These are phyloP conservation scores for Lasioglossum morio DNA, from an alignment of 2,888 invertebrate genomes.

Conservation along the genomic window DNA sequence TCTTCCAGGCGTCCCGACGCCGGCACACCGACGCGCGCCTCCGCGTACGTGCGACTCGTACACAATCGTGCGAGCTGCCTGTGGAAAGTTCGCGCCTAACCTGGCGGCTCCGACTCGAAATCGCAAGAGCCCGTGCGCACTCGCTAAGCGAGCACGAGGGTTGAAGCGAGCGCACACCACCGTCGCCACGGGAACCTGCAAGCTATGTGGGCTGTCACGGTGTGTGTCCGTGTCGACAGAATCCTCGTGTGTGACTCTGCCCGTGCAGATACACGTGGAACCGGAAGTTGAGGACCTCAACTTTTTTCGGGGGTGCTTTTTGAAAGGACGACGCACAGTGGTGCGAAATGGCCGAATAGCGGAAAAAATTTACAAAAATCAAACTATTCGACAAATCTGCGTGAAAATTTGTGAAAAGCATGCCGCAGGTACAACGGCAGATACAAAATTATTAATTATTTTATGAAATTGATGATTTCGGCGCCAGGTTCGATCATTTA, in stretches of 20 bases:
- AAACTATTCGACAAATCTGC: too few relatives aligned
- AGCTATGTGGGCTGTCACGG: background rate
- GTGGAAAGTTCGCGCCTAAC: conserved; percentile 49
- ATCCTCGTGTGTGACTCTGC: background rate
- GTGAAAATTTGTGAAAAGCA: too few relatives aligned
- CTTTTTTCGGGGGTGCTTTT: background rate
- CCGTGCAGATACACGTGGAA: background rate
- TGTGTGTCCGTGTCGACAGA: background rate
- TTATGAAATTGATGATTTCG: too few relatives aligned
- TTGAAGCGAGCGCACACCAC: background rate
- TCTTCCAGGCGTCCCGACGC: conserved; percentile 77
- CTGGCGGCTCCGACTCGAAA: background rate
- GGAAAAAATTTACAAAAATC: too few relatives aligned
- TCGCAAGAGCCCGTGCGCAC: background rate
- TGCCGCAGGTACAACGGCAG: too few relatives aligned
- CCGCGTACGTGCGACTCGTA: conserved; percentile 30
- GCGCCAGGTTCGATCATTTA: too few relatives aligned
- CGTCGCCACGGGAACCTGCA: conserved; percentile 6
- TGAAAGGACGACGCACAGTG: too few relatives aligned
- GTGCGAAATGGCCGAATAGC: too few relatives aligned
- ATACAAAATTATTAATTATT: too few relatives aligned
- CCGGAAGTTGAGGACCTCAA: background rate
- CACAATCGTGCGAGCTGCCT: conserved; percentile 59
- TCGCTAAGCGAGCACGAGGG: background rate
- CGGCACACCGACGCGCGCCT: conserved; percentile 34